These are phyloP conservation scores for Carassius auratus DNA, from an alignment of 2,113 vertebrate genomes.

Conservation along the genomic window DNA sequence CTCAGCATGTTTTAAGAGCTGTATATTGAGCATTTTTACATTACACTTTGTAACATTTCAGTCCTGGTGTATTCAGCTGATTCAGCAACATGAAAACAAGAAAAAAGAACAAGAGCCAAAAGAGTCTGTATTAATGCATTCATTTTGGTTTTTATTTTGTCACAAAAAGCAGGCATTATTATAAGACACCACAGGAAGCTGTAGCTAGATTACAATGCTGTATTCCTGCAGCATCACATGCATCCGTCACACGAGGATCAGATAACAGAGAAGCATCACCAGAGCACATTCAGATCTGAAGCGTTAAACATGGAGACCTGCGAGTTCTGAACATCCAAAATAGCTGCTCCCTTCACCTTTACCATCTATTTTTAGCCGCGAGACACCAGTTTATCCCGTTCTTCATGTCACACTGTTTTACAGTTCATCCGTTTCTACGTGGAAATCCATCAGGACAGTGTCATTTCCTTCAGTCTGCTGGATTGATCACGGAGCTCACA, in stretches of 20 bases:
- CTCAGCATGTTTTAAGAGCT: neutral
- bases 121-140: no score
- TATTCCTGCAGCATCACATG: no score
- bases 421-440: neutral
- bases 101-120: no score
- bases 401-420: conserved; percentile 3
- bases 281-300: neutral
- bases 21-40: neutral
- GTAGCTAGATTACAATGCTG: no score
- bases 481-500: conserved; percentile 22
- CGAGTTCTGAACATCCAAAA: neutral
- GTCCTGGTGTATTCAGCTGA: no score
- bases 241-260: no score
- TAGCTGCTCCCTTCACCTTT: neutral
- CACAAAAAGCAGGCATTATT: no score
- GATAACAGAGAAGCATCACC: no score
- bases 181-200: no score
- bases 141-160: no score
- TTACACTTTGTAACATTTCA: no score
- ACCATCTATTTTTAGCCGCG: neutral
- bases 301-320: neutral
- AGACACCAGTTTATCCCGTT: conserved; percentile 23
- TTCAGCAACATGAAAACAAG: no score
- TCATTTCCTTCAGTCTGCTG: conserved; percentile 17
- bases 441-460: conserved; percentile 23